Evolutionary conservation across 92 coral and sea anemone genomes (phyloP), one percentile per base, ranked within the genome.

Genomic region (Porites rus): DNA sequence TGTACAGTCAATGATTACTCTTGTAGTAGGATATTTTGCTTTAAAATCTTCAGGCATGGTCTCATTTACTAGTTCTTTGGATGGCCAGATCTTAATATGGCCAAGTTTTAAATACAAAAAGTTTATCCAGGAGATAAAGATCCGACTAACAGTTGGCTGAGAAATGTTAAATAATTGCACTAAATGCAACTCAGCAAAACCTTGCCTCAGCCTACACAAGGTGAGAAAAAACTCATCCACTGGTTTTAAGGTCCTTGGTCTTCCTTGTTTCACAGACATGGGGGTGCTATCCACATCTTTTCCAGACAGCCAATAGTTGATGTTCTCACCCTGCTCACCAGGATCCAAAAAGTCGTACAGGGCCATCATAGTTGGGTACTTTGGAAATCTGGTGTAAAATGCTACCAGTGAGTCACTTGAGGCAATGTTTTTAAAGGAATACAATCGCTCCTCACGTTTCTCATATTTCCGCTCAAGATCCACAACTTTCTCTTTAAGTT

Each of bases 51-150:
- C 28, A 25, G 88, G 88, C 88, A 88, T 88, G 43, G 88, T 73
- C 21, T 71, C 64, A 25, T 65, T 2, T 0, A 87, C 86, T n/a
- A 80, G 16, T 69, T 78, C 63, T 31, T 25, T 69, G 89, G 84
- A 25, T 25, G 28, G 28, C 90, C 90, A 86, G 51, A 86, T 82
- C 9, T 84, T 89, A 7, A 84, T 66, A 31, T 78, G 86, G 10
- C 86, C 90, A 71, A 71, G 70, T 78, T 78, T 87, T 54, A 89
- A 63, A 69, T 80, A 88, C 91, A 88, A 69, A 31, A 73, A 89
- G 79, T 89, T 89, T 7, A 89, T 85, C 72, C 78, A 89, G 7
- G 86, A 51, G 2, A 72, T 78, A 85, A 86, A 71, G 43, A 86
- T 19, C 59, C 90, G 58, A 63, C 87, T 89, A 14, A 89, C 54